Evolutionary conservation across 2,113 vertebrate genomes (phyloP).

Genomic region (Lathamus discolor): DNA sequence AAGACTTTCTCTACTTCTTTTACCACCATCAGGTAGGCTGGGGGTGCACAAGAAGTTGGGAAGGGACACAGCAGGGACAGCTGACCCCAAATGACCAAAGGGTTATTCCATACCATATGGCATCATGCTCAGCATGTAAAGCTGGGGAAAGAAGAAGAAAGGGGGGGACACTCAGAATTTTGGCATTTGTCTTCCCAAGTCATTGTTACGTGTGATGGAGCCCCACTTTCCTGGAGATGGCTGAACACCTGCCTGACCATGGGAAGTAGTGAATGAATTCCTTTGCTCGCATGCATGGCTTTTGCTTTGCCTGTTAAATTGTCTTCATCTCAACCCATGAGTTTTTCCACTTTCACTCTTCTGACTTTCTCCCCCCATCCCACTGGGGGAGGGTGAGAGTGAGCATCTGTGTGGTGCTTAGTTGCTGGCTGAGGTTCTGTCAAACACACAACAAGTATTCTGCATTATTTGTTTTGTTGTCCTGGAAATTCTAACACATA

Average conservation of each 20-base stretch:
- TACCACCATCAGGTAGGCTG: not conserved
- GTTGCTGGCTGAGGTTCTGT: not conserved
- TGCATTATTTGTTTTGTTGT: not conserved
- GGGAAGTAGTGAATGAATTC: not conserved
- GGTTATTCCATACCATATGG: not conserved
- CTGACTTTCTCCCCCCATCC: not conserved
- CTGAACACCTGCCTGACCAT: not conserved
- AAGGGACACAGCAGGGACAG: not conserved
- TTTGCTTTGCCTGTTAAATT: not conserved
- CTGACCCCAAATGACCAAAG: not conserved
- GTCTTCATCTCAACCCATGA: not conserved
- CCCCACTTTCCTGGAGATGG: not conserved
- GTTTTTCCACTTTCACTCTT: not conserved
- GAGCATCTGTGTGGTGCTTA: not conserved
- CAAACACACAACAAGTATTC: not conserved
- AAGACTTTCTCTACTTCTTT: not conserved
- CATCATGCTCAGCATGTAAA: not conserved
- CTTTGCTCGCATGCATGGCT: not conserved
- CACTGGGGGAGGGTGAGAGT: not conserved
- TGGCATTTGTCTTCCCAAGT: not conserved
- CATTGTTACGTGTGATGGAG: not conserved
- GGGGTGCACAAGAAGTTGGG: not conserved
- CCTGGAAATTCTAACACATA: not conserved
- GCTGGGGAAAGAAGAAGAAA: not conserved
- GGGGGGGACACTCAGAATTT: not conserved